Evolutionary conservation across 37 sponge, comb jelly and placozoan genomes (phyloP), one percentile per base, ranked within the genome.

Genomic region (Theonella swinhoei): DNA sequence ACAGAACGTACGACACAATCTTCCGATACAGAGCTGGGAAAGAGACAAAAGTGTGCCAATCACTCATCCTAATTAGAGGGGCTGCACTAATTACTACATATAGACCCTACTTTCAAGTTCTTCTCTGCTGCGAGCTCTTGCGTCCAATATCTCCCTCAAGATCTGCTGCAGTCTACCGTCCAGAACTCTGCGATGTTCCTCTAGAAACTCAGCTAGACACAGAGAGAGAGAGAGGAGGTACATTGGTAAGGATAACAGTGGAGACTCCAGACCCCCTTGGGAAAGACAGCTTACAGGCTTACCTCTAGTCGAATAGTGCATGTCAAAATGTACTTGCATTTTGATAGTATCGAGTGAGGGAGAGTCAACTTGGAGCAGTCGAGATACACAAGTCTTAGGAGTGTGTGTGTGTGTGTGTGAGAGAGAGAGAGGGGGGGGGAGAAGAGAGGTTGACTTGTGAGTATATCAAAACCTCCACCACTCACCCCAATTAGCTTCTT

Each of bases 301-400:
- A 92, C 96, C 77, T 88, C 93, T 95, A n/a, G 83, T 72, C 0
- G 96, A 92, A 81, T 99, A 99, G 79, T 99, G 97, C 97, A 97
- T 99, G 73, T 97, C 99, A 80, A 99, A 99, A 66, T 99, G 94
- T 36, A 99, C 97, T 66, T 99, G 99, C 92, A 99, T 93, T 74
- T 97, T 97, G 31, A 95, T 82, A 19, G 97, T 99, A 75, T 99
- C 99, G 76, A 99, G 82, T 8, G 94, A 78, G 34, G 99, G 96
- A 23, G 96, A 95, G 47, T 59, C 65, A 4, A 59, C 41, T 41
- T 93, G 91, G 67, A 93, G 68, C 59, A 99, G 76, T 32, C 80
- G 83, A 1, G 77, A 75, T 5, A 99, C 97, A 71, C 96, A 95
- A 0, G 87, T 84, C 94, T 96, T 2, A 65, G 37, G 30, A 35